Base-by-base conservation (phyloP, 2,888 invertebrate species). In the Athalia cordata region DNA sequence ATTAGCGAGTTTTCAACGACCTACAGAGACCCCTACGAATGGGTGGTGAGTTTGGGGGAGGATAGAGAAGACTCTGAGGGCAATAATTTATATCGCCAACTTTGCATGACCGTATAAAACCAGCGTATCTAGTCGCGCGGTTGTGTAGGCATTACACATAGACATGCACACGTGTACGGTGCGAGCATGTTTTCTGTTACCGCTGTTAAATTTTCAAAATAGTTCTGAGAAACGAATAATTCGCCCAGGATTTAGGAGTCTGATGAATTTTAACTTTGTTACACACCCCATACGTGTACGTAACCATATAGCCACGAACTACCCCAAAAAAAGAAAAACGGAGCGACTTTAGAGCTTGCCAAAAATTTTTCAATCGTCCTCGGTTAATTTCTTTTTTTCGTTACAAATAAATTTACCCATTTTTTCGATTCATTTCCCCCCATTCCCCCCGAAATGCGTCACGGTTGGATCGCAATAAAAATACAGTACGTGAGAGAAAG, bases 61-160 rank as follows among this genome's bases (percentile, higher is more conserved):
- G n/a, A 13, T 50, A 11, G 9, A 11, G 67, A 13, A 50, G 50
- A 52, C 67, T 50, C 50, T 9, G 5, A 50, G 67, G 47, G 50
- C 49, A 67, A 67, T 67, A 67, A 67, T 67, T 67, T 49, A 67
- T 67, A 67, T 67, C 67, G 67, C n/a, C n/a, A n/a, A 55, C 29
- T 29, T 29, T 29, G 29, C 29, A 29, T 29, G 29, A 29, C 29
- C 29, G 29, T 29, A 29, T 29, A 29, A 29, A 29, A 29, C 29
- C 1, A 29, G 29, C 29, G 29, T 29, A 29, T 29, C 29, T 29
- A 29, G 29, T 29, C 1, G 29, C 29, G 29, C 29, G 2, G 29
- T 29, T 29, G 29, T 29, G 64, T 64, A 29, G 29, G 29, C 29
- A 7, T 9, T 45, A 5, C 64, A 6, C 6, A n/a, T 64, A 47